These are phyloP conservation scores for Cataglyphis livida DNA, from an alignment of 2,888 invertebrate species.

Conservation along the genomic window DNA sequence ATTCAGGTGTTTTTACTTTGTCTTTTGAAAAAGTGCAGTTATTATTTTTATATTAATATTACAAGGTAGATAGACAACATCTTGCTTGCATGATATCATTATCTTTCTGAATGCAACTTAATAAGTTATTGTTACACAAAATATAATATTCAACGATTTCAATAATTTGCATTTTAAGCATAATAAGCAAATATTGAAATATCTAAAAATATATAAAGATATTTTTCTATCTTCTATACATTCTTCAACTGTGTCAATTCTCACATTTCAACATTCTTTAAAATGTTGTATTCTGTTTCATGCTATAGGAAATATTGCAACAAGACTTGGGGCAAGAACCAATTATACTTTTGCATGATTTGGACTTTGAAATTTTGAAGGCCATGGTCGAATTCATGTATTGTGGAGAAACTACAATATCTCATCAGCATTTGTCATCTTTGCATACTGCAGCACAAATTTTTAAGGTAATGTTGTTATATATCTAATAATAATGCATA, in stretches of 20 bases:
- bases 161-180: not conserved
- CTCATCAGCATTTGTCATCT: constrained; percentile 90
- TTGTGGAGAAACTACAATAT: constrained; percentile 91
- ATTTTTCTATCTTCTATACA: constrained; percentile 14
- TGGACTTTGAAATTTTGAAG: constrained; percentile 90
- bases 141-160: not conserved
- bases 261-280: constrained; percentile 19
- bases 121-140: constrained; percentile 6
- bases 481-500: constrained; percentile 20
- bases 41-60: constrained; percentile 34
- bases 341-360: constrained; percentile 88
- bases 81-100: constrained; percentile 55
- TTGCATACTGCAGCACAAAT: constrained; percentile 90
- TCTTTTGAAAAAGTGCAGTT: constrained; percentile 45
- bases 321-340: constrained; percentile 86
- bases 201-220: constrained; percentile 11
- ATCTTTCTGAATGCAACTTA: constrained; percentile 15
- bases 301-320: constrained; percentile 83
- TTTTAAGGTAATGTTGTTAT: constrained; percentile 87
- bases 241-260: constrained; percentile 17
- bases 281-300: constrained; percentile 42
- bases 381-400: constrained; percentile 92
- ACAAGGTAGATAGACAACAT: constrained; percentile 28
- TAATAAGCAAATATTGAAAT: constrained; percentile 11
- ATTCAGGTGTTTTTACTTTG: constrained; percentile 40